Evolutionary conservation across 2,797 vertebrate species (phyloP).

Genomic region (Cuniculus paca): DNA sequence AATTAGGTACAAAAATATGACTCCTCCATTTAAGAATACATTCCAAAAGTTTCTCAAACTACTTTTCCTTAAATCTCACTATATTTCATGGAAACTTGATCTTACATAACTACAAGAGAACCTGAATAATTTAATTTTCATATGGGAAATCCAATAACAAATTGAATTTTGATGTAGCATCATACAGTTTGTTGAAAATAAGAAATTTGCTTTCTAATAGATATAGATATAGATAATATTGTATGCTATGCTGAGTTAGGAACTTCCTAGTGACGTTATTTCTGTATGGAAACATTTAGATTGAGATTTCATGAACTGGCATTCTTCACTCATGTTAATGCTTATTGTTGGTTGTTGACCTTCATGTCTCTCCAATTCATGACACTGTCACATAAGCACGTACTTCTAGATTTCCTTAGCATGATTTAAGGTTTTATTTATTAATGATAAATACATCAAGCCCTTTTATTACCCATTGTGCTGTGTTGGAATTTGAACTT

Average conservation of each 20-base stretch:
- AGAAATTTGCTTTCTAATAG: background rate
- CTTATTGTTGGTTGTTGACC: background rate
- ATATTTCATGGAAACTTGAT: background rate
- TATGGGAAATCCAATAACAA: background rate
- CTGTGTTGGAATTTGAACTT: background rate
- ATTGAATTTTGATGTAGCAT: background rate
- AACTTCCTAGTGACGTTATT: background rate
- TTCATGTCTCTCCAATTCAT: background rate
- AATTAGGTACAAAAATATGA: background rate
- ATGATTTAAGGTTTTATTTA: background rate
- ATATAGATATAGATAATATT: background rate
- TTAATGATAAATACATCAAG: slow-evolving; percentile 9
- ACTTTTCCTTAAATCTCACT: slow-evolving; percentile 1
- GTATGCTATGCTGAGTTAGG: background rate
- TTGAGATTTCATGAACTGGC: background rate
- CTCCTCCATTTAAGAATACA: background rate
- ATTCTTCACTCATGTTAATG: background rate
- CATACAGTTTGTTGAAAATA: background rate
- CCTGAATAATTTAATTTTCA: background rate
- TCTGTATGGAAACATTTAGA: background rate
- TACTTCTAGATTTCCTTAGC: background rate
- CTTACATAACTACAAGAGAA: background rate
- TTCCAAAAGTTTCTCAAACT: background rate
- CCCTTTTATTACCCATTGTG: background rate
- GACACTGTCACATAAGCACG: background rate